Base-by-base conservation (phyloP, 2,888 invertebrate species). In the Ceraclea dissimilis region DNA sequence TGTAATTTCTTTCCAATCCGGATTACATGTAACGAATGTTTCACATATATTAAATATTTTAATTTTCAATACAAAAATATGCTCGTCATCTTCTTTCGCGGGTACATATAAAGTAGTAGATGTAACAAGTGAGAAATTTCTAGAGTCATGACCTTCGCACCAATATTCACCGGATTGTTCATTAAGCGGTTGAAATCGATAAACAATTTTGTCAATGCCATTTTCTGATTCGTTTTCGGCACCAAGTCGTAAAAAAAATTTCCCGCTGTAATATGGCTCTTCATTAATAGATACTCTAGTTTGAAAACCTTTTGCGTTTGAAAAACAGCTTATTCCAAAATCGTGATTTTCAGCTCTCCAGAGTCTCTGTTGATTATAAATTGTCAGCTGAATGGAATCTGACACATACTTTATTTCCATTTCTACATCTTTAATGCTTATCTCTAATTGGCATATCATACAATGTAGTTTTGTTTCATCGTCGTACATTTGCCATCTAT, bases 91-190 rank as follows among this genome's bases (percentile, higher is more conserved):
- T 2, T 71, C 70, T 63, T 66, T 69, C 18, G 75, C 73, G 57
- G 74, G 75, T 0, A 80, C 80, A 20, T 82, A 67, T 22, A 83
- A 68, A 66, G 69, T 78, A 11, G 76, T 67, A 0, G 82, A 79
- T 54, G 67, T 64, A 17, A 82, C 66, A 18, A 77, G 65, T n/a
- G 74, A 68, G 63, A 81, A 78, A 58, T 78, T 71, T 55, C 70
- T 70, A 2, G 78, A 73, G 1, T 66, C 66, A 63, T 81, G 79
- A 0, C 79, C 82, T 68, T 82, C 80, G 66, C 85, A 85, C 83
- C 84, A 84, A 66, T 85, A 85, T 61, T 80, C 74, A 1, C 83
- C 83, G 1, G 82, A 76, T 57, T 75, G 73, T 44, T 79, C 71
- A 2, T 71, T 74, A 44, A 79, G 70, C 1, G 81, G 66, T 61